Conservation (phyloP, 2,113 vertebrate species). For the Campylorhamphus procurvoides region DNA sequence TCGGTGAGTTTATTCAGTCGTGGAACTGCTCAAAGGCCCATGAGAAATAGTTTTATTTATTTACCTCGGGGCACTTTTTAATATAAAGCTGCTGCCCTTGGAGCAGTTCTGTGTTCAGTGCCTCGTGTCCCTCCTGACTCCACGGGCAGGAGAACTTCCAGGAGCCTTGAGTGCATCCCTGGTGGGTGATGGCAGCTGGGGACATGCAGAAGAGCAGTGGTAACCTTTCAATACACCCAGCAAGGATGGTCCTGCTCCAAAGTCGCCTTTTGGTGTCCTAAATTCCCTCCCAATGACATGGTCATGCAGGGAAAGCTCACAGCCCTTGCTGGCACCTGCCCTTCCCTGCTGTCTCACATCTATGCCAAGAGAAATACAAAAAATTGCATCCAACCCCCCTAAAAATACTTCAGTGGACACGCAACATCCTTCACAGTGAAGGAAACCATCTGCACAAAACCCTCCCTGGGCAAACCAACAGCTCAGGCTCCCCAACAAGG, state of each 20-base stretch:
- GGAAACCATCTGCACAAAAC: neutral
- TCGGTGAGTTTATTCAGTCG: neutral
- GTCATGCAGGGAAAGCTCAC: too few relatives aligned
- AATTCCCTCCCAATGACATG: accelerated
- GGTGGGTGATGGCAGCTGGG: neutral
- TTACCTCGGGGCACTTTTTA: neutral
- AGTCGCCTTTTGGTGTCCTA: neutral
- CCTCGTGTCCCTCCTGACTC: neutral
- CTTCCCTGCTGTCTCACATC: neutral
- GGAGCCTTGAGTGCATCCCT: neutral
- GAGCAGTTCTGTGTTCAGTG: neutral
- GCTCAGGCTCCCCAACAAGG: neutral
- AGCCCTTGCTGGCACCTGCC: neutral
- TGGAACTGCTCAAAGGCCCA: neutral
- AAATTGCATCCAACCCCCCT: neutral
- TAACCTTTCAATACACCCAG: accelerated
- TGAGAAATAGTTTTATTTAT: neutral
- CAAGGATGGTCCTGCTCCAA: neutral
- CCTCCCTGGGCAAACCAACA: neutral
- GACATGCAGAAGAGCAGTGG: accelerated
- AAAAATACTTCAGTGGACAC: neutral
- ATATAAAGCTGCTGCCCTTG: neutral
- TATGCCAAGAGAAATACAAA: too few relatives aligned
- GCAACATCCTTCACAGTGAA: accelerated
- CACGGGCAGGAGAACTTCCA: accelerated